Percentiles rank a stretch among this genome's conserved stretches.
phyloP scores from a whole-genome alignment of 1,140 invertebrate species.

The Rhizoglyphus robini region DNA sequence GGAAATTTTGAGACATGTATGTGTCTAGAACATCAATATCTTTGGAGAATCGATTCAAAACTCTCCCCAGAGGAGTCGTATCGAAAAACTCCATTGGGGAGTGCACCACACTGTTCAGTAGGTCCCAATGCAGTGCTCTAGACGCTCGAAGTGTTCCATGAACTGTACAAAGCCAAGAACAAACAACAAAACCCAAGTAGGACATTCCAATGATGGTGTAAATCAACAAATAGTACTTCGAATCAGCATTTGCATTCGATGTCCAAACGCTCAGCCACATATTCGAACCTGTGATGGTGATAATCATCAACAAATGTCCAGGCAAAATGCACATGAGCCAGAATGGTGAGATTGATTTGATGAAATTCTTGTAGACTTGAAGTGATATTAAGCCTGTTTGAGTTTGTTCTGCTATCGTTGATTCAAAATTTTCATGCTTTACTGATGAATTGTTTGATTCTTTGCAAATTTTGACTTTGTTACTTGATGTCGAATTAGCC shows the following conservation, averaged over 20 bases:
- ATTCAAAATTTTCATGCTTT: constrained; percentile 25
- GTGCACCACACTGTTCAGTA: constrained; percentile 59
- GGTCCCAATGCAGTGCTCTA: constrained; percentile 29
- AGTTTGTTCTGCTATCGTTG: constrained; percentile 47
- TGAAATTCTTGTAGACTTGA: no score
- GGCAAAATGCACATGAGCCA: no score
- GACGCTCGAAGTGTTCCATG: neutral
- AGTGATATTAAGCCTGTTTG: no score
- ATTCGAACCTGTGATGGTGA: constrained; percentile 53
- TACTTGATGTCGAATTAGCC: constrained; percentile 40
- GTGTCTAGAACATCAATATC: constrained; percentile 39
- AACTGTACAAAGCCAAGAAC: constrained; percentile 29
- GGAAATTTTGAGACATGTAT: constrained; percentile 39
- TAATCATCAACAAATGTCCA: no score
- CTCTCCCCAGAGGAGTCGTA: constrained; percentile 49
- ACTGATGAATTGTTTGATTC: constrained; percentile 10
- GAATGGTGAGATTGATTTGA: no score
- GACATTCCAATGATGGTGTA: constrained; percentile 19
- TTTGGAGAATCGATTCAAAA: constrained; percentile 50
- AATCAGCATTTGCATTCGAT: neutral
- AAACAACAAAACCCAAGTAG: constrained; percentile 31
- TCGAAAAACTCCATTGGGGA: constrained; percentile 47
- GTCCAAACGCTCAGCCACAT: constrained; percentile 9
- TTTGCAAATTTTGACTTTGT: constrained; percentile 27
- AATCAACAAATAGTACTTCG: no score